Conservation (phyloP, 2,888 invertebrate genomes). For the Petrolisthes manimaculis region DNA sequence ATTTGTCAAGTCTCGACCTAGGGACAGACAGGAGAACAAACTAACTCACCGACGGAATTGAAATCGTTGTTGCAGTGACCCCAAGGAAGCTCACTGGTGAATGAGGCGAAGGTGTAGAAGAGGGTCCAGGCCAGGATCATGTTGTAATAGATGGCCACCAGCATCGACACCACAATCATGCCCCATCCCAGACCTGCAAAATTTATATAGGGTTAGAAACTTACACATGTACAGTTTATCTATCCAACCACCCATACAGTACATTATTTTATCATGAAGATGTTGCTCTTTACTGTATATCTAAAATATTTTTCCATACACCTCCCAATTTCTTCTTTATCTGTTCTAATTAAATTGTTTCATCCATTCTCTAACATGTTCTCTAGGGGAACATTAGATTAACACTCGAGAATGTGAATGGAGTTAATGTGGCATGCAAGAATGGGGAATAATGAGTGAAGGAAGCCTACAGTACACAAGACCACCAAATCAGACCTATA, state of each 20-base stretch:
- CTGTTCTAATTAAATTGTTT: no score
- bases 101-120: slow-evolving; percentile 72
- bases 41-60: slow-evolving; percentile 29
- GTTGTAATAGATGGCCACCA: slow-evolving; percentile 71
- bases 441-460: not conserved
- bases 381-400: no score
- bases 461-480: not conserved
- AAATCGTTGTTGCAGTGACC: slow-evolving; percentile 66
- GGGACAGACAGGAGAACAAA: not conserved
- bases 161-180: slow-evolving; percentile 45
- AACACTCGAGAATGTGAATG: not conserved
- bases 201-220: no score
- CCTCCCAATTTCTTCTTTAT: no score
- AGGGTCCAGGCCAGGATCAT: slow-evolving; percentile 74
- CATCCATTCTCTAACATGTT: no score
- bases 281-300: no score
- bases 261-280: no score
- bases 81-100: slow-evolving; percentile 71
- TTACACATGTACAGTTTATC: no score
- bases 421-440: no score
- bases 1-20: not conserved
- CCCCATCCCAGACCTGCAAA: slow-evolving; percentile 47
- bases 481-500: not conserved
- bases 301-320: no score
- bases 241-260: no score